Conservation (phyloP, 2,797 vertebrate genomes). For the Melanotaenia nigrans region DNA sequence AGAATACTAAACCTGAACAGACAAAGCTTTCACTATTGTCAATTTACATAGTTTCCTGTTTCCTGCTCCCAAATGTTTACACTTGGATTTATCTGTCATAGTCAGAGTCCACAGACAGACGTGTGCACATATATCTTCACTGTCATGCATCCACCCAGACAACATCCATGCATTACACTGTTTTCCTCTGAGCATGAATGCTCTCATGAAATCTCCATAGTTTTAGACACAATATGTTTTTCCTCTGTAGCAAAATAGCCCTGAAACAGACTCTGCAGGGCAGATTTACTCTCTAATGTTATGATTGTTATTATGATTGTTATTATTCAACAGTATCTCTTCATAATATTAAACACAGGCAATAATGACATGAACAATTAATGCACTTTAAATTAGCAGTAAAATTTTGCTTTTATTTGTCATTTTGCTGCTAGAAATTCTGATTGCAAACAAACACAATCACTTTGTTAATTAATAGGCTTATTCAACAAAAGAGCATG, state of each 20-base stretch:
- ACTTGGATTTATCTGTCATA: slow-evolving; percentile 27
- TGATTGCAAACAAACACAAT: neutral
- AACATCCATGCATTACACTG: slow-evolving; percentile 9
- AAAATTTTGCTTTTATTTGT: slow-evolving; percentile 2
- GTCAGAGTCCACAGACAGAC: slow-evolving; percentile 28
- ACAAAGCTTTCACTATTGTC: slow-evolving; percentile 49
- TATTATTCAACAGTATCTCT: too few species aligned
- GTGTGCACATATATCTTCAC: slow-evolving; percentile 13
- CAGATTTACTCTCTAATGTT: slow-evolving; percentile 32
- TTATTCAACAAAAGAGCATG: slow-evolving; percentile 53
- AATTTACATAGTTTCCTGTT: slow-evolving; percentile 35
- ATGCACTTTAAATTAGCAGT: slow-evolving; percentile 48
- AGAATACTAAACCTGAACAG: slow-evolving; percentile 46
- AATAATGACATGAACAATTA: neutral
- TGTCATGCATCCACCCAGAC: slow-evolving; percentile 31
- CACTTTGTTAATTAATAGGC: slow-evolving; percentile 52
- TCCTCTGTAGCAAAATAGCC: slow-evolving; percentile 39
- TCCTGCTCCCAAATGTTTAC: slow-evolving; percentile 32
- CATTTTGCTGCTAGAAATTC: too few species aligned
- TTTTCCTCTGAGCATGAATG: slow-evolving; percentile 21
- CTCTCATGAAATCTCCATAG: slow-evolving; percentile 30
- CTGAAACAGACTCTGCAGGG: slow-evolving; percentile 39
- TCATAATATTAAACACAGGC: too few species aligned
- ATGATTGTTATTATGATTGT: neutral
- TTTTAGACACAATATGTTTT: slow-evolving; percentile 35